Evolutionary conservation across 53 echinoderm and acorn worm species (phyloP).

Genomic region (Antedon mediterranea): DNA sequence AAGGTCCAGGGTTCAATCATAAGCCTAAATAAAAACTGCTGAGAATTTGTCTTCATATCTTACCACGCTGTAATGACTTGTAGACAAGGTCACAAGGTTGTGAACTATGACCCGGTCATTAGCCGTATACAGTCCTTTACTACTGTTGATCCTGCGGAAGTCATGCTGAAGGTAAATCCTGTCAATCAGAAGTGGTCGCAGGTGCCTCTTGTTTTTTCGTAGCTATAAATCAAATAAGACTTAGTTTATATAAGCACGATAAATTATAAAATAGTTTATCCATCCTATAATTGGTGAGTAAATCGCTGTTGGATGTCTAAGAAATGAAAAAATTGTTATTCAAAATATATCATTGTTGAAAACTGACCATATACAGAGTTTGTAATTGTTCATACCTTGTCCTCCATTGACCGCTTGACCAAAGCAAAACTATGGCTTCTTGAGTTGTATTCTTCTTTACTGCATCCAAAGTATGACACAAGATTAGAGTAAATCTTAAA

Average conservation of each 20-base stretch:
- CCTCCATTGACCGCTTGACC: constrained; percentile 63
- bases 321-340: not conserved
- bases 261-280: no score
- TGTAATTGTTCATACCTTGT: constrained; percentile 41
- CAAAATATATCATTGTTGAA: no score
- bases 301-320: no score
- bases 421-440: constrained; percentile 58
- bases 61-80: constrained; percentile 88
- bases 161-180: constrained; percentile 79
- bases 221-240: constrained; percentile 28
- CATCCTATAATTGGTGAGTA: no score
- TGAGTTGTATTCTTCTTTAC: constrained; percentile 55
- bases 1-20: no score
- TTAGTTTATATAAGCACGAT: no score
- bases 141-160: constrained; percentile 34
- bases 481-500: constrained; percentile 49
- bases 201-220: constrained; percentile 55
- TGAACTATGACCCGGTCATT: constrained; percentile 36
- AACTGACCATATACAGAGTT: no score
- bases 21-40: no score
- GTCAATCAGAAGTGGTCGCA: constrained; percentile 49
- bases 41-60: constrained; percentile 5
- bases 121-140: constrained; percentile 27
- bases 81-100: constrained; percentile 51
- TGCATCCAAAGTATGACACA: constrained; percentile 48